These are phyloP conservation scores for Drosophila sordidula DNA, from an alignment of 2,888 invertebrate species.

Conservation along the genomic window DNA sequence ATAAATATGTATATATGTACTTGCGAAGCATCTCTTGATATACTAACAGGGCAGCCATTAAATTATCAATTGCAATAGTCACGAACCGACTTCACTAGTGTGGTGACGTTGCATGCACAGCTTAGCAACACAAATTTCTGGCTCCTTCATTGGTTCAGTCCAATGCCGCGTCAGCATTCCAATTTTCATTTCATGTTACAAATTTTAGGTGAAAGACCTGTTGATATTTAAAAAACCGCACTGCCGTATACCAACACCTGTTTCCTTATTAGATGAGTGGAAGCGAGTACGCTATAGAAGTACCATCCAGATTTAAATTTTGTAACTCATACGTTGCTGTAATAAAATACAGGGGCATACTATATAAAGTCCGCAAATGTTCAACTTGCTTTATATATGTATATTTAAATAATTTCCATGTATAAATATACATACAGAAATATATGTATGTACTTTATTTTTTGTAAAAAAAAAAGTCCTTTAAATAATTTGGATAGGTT, in stretches of 20 bases:
- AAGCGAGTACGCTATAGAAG: conserved; percentile 39
- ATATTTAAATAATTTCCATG: no score
- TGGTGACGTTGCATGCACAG: conserved; percentile 52
- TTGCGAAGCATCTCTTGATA: background rate
- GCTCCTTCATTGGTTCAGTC: conserved; percentile 17
- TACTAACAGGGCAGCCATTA: conserved; percentile 9
- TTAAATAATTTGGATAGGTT: background rate
- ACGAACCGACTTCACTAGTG: conserved; percentile 11
- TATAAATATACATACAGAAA: background rate
- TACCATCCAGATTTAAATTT: conserved; percentile 6
- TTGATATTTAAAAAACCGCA: conserved; percentile 55
- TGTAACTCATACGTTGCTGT: background rate
- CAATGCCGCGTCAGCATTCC: conserved; percentile 58
- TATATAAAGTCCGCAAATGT: background rate
- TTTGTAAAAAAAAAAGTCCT: background rate
- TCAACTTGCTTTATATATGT: background rate
- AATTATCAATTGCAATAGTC: conserved; percentile 30
- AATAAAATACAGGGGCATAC: background rate
- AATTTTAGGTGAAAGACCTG: conserved; percentile 62
- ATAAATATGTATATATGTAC: background rate
- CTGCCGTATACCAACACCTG: conserved; percentile 37
- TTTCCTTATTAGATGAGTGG: conserved; percentile 13
- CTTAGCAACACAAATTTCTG: conserved; percentile 15
- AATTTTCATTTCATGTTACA: conserved; percentile 43
- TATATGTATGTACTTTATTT: background rate